A percentile compares a stretch with the other conserved stretches of the same genome.
These are phyloP conservation scores for Drymonia ruficornis DNA, from an alignment of 2,888 invertebrate genomes.

Conservation along the genomic window DNA sequence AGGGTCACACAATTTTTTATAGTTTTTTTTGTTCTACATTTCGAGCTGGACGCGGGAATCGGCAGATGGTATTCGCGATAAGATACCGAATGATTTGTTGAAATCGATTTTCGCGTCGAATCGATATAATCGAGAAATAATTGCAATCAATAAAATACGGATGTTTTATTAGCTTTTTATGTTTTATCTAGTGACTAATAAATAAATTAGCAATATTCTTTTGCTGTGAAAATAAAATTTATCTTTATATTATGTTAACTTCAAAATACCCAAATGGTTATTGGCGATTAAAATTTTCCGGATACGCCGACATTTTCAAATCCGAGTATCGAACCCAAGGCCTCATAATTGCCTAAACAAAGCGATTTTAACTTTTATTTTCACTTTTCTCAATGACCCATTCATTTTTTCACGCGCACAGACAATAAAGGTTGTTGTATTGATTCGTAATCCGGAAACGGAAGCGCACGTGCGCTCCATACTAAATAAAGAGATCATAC, in stretches of 20 bases:
- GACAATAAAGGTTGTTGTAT: conserved; percentile 29
- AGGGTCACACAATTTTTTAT: neutral
- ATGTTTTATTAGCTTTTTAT: conserved; percentile 9
- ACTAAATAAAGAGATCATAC: conserved; percentile 28
- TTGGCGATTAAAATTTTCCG: too few relatives aligned
- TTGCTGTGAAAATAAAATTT: neutral
- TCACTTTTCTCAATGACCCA: neutral
- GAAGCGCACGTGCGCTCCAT: conserved; percentile 42
- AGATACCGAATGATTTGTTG: conserved; percentile 34
- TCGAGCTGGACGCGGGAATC: neutral
- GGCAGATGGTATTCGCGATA: conserved; percentile 38
- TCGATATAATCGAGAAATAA: neutral
- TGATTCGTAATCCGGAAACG: conserved; percentile 37
- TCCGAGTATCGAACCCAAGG: neutral
- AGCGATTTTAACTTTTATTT: neutral
- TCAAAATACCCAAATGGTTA: too few relatives aligned
- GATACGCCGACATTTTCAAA: too few relatives aligned
- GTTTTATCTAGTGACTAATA: neutral
- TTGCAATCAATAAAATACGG: conserved; percentile 2
- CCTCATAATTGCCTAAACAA: neutral
- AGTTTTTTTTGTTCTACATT: conserved; percentile 4
- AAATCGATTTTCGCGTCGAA: conserved; percentile 14
- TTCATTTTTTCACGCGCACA: conserved; percentile 12
- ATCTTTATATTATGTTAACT: neutral
- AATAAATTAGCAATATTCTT: neutral